phyloP scores from a whole-genome alignment of 2,888 invertebrate genomes.

The Congeria kusceri region DNA sequence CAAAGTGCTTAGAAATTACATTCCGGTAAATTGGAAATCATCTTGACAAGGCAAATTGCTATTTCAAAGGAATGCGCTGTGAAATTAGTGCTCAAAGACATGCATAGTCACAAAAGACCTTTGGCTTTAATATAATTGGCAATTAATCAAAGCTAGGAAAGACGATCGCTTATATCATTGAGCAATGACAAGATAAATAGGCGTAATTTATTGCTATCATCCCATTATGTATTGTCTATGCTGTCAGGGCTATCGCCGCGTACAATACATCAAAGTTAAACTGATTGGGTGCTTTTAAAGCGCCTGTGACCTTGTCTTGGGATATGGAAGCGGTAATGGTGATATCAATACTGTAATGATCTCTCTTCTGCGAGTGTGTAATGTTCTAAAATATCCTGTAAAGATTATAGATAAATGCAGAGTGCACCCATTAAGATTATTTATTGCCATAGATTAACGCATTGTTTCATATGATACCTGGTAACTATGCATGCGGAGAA shows the following conservation, averaged over 20 bases:
- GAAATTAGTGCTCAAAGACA: slow-evolving; percentile 37
- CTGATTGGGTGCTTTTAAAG: slow-evolving; percentile 44
- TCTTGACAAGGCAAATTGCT: slow-evolving; percentile 39
- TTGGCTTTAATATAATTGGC: slow-evolving; percentile 53
- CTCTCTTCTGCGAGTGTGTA: slow-evolving; percentile 21
- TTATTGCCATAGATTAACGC: slow-evolving; percentile 35
- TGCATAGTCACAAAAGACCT: slow-evolving; percentile 37
- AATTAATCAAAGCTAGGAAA: slow-evolving; percentile 60
- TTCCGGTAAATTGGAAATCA: slow-evolving; percentile 24
- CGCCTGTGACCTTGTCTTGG: slow-evolving; percentile 41
- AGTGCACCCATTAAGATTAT: slow-evolving; percentile 48
- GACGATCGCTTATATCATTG: slow-evolving; percentile 46
- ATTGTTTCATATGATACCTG: slow-evolving; percentile 43
- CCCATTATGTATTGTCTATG: slow-evolving; percentile 58
- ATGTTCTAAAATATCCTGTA: slow-evolving; percentile 31
- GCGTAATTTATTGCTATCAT: slow-evolving; percentile 56
- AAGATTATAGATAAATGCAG: slow-evolving; percentile 50
- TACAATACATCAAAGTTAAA: slow-evolving; percentile 61
- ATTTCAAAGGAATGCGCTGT: slow-evolving; percentile 43
- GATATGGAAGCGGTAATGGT: slow-evolving; percentile 22
- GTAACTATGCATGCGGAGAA: slow-evolving; percentile 9
- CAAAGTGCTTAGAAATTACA: slow-evolving; percentile 8
- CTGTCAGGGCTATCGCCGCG: slow-evolving; percentile 56
- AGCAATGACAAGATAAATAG: slow-evolving; percentile 64
- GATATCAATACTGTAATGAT: slow-evolving; percentile 37